phyloP scores from a whole-genome alignment of 2,797 vertebrate species.

The Molossus molossus region DNA sequence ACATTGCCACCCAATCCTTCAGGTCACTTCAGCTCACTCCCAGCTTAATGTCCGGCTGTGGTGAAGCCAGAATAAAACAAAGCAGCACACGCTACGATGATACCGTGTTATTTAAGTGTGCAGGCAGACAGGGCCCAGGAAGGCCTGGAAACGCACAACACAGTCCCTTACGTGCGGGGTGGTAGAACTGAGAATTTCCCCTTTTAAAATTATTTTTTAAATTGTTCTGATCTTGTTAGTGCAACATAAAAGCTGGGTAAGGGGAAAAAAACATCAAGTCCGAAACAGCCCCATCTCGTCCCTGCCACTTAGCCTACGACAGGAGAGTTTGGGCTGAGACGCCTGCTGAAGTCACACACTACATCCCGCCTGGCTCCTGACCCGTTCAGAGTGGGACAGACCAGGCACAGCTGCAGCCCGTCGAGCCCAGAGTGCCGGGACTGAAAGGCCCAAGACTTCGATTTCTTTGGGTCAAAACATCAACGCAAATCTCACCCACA shows the following conservation, averaged over 20 bases:
- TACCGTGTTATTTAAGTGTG: constrained; percentile 23
- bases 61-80: constrained; percentile 70
- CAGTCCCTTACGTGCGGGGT: not conserved
- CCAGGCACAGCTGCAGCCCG: not conserved
- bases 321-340: not conserved
- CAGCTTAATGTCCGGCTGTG: constrained; percentile 41
- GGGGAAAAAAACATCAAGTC: constrained; percentile 8
- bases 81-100: not conserved
- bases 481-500: not conserved
- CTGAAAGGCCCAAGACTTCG: not conserved
- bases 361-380: not conserved
- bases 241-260: constrained; percentile 18
- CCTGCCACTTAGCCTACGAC: not conserved
- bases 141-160: constrained; percentile 7
- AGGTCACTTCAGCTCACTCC: not conserved
- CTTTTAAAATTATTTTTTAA: constrained; percentile 14
- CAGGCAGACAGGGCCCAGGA: constrained; percentile 22
- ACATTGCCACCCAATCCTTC: not conserved
- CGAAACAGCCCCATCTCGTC: not conserved
- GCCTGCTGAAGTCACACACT: not conserved
- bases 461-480: constrained; percentile 44
- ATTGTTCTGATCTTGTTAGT: constrained; percentile 18
- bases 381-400: not conserved
- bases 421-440: not conserved
- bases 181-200: not conserved